Evolutionary conservation across 2,113 vertebrate genomes (phyloP).

Genomic region (Zootoca vivipara): DNA sequence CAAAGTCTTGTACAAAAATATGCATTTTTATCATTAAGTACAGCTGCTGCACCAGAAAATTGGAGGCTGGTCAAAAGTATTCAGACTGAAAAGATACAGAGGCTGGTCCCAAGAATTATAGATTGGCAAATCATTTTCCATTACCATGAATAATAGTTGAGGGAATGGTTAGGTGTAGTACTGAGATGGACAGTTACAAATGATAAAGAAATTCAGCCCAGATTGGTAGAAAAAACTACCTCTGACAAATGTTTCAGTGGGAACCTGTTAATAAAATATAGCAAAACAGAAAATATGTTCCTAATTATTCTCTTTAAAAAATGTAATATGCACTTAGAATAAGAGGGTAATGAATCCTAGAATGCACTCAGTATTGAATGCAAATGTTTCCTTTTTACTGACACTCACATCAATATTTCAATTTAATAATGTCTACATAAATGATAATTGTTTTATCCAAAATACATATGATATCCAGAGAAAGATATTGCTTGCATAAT

Average conservation of each 20-base stretch:
- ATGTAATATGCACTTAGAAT: background rate
- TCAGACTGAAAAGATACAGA: background rate
- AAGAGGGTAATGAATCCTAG: background rate
- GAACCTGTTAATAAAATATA: background rate
- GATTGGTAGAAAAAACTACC: background rate
- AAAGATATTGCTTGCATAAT: background rate
- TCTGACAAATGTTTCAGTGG: background rate
- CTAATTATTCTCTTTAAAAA: background rate
- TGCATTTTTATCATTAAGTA: background rate
- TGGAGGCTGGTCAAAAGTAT: background rate
- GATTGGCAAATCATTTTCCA: background rate
- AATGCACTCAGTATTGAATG: background rate
- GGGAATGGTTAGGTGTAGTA: background rate
- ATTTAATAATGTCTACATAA: background rate
- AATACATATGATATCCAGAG: background rate
- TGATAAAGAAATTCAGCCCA: background rate
- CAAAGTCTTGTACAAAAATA: background rate
- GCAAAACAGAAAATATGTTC: background rate
- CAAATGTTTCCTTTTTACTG: background rate
- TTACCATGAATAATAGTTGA: background rate
- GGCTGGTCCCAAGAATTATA: background rate
- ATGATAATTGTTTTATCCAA: background rate
- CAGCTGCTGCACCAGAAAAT: conserved; percentile 5
- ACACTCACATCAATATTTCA: background rate
- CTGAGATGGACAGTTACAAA: background rate